Conservation (phyloP, 30 jellyfish, hydroid and myxozoan genomes). For the Cassiopea andromeda region DNA sequence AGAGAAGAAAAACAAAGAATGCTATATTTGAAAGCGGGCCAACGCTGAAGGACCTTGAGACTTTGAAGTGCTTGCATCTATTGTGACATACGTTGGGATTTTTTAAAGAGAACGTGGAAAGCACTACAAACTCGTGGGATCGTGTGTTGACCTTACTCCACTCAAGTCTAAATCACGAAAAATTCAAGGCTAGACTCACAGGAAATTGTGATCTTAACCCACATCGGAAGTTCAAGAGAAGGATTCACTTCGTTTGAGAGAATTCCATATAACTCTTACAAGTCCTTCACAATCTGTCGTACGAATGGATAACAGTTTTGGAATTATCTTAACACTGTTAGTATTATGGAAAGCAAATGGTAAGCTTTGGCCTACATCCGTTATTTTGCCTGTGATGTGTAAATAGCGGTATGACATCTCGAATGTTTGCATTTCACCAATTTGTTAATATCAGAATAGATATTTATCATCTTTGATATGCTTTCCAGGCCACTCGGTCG, state of each 20-base stretch:
- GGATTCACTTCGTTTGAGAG: constrained; percentile 7
- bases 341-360: constrained; percentile 23
- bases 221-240: constrained; percentile 34
- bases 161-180: background rate
- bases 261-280: background rate
- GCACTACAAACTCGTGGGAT: constrained; percentile 8
- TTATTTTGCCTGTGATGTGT: background rate
- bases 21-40: background rate
- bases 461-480: constrained; percentile 3
- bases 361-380: constrained; percentile 33
- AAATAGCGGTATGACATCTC: constrained; percentile 19
- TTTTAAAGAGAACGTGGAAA: background rate
- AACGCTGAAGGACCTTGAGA: background rate
- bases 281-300: background rate
- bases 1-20: background rate
- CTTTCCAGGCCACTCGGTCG: background rate
- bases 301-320: constrained; percentile 10
- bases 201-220: constrained; percentile 45
- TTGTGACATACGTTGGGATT: background rate
- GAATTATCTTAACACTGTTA: no score
- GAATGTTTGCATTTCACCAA: constrained; percentile 4
- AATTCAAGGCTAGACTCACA: constrained; percentile 27
- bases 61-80: background rate
- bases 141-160: constrained; percentile 24
- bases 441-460: background rate